phyloP scores from a whole-genome alignment of 2,113 vertebrate species.

The Fregetta grallaria region DNA sequence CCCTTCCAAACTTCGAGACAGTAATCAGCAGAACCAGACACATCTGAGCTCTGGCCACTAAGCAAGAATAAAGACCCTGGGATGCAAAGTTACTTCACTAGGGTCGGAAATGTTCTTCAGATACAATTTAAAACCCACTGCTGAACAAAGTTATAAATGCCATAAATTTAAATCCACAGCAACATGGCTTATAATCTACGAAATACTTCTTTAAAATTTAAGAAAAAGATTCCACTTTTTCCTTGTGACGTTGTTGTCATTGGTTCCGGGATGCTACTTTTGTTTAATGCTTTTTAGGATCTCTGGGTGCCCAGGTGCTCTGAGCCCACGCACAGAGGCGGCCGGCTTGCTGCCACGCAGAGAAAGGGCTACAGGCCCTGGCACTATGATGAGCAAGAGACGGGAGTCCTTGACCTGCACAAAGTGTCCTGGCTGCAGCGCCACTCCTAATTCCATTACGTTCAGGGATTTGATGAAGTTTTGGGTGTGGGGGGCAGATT shows the following conservation, averaged over 20 bases:
- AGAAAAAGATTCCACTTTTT: background rate
- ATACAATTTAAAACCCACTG: background rate
- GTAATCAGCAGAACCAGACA: background rate
- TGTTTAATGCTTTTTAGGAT: background rate
- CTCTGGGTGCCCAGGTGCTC: background rate
- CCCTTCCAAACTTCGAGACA: background rate
- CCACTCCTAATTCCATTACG: background rate
- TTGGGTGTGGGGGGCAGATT: background rate
- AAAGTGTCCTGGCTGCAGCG: accelerated
- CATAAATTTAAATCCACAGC: background rate
- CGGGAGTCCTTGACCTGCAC: background rate
- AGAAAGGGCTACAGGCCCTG: background rate
- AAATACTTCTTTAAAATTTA: background rate
- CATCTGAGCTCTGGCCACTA: background rate
- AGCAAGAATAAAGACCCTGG: background rate
- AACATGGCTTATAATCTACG: background rate
- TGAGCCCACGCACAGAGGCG: accelerated
- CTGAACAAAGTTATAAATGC: background rate
- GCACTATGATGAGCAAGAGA: background rate
- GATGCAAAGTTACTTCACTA: background rate
- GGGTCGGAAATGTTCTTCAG: background rate
- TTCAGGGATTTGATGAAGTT: background rate
- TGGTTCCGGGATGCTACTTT: background rate
- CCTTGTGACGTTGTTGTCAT: background rate
- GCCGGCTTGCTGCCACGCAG: background rate